A percentile compares a stretch with the other conserved stretches of the same genome.
phyloP scores from a whole-genome alignment of 2,113 vertebrate genomes.

The Sphyrna mokarran region DNA sequence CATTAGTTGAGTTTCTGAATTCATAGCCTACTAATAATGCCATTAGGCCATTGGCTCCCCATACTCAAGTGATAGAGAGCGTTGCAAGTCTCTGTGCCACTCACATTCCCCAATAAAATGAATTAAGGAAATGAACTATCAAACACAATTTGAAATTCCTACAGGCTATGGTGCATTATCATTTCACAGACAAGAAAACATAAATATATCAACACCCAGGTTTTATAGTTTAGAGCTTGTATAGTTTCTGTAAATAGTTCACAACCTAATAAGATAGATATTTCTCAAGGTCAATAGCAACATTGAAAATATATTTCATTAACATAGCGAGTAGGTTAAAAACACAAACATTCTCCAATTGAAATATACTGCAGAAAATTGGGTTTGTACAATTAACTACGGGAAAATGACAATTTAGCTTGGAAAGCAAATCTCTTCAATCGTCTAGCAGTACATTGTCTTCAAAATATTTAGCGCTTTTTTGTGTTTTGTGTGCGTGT shows the following conservation, averaged over 20 bases:
- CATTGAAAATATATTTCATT: constrained; percentile 36
- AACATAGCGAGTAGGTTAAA: background rate
- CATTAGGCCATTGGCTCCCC: no score
- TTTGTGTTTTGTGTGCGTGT: background rate
- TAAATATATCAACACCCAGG: constrained; percentile 17
- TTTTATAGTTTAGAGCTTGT: background rate
- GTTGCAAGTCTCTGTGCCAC: no score
- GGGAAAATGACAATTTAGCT: constrained; percentile 60
- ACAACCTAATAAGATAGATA: constrained; percentile 27
- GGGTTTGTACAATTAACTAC: constrained; percentile 63
- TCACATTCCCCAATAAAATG: background rate
- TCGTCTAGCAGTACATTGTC: constrained; percentile 43
- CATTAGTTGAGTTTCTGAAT: no score
- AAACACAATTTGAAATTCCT: constrained; percentile 10
- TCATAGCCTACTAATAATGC: no score
- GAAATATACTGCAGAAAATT: constrained; percentile 63
- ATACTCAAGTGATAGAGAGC: background rate
- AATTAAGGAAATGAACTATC: background rate
- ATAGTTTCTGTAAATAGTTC: constrained; percentile 18
- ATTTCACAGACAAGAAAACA: constrained; percentile 29
- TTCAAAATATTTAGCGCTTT: constrained; percentile 66
- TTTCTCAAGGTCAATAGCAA: background rate
- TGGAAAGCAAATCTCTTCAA: constrained; percentile 37
- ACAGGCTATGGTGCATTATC: background rate
- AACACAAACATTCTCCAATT: constrained; percentile 23